phyloP scores from a whole-genome alignment of 2,888 invertebrate species.

The Hydraecia micacea region DNA sequence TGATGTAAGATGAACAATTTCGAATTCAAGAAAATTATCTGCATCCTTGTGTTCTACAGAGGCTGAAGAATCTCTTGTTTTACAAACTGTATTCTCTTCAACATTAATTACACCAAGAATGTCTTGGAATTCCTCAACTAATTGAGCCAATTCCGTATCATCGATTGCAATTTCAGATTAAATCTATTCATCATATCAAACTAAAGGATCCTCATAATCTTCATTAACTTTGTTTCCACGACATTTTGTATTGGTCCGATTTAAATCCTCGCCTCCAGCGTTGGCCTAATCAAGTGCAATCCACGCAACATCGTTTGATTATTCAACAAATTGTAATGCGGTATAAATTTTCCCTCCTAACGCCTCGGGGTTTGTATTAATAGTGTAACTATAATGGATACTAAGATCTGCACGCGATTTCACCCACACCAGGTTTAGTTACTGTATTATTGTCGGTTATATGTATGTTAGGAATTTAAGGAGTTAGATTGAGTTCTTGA shows the following conservation, averaged over 20 bases:
- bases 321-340: constrained; percentile 56
- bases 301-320: constrained; percentile 56
- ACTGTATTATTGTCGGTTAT: constrained; percentile 20
- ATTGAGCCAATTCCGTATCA: constrained; percentile 25
- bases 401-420: constrained; percentile 59
- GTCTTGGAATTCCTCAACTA: neutral
- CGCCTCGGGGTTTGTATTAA: constrained; percentile 56
- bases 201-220: constrained; percentile 48
- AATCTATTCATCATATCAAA: constrained; percentile 41
- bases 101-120: neutral
- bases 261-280: constrained; percentile 58
- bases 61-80: constrained; percentile 5
- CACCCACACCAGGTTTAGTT: constrained; percentile 38
- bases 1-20: neutral
- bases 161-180: constrained; percentile 44
- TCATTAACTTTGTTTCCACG: constrained; percentile 50
- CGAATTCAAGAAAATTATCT: neutral
- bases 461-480: constrained; percentile 23
- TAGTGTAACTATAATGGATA: constrained; percentile 51
- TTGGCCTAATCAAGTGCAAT: constrained; percentile 59
- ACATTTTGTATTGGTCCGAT: constrained; percentile 54
- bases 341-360: constrained; percentile 57
- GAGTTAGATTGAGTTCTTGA: neutral
- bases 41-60: neutral
- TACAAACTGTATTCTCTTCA: neutral